Evolutionary conservation across 2,888 invertebrate species (phyloP).

Genomic region (Drosophila lutescens): DNA sequence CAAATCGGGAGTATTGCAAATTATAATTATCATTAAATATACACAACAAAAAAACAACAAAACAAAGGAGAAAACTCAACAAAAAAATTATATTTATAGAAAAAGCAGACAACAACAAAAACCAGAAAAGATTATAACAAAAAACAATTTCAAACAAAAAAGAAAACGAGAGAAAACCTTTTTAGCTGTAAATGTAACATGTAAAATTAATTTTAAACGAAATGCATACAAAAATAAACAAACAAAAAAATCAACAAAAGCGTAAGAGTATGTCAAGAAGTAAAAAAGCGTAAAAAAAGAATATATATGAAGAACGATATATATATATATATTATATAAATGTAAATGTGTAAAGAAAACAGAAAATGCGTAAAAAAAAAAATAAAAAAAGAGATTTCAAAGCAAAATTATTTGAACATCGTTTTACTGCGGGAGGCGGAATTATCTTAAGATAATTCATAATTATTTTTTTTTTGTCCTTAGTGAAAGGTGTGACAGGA

Average conservation of each 20-base stretch:
- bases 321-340: slow-evolving; percentile 54
- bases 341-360: slow-evolving; percentile 73
- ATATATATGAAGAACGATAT: slow-evolving; percentile 56
- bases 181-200: slow-evolving; percentile 77
- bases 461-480: too few species aligned
- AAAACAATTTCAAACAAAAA: slow-evolving; percentile 34
- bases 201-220: slow-evolving; percentile 72
- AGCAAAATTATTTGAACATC: slow-evolving; percentile 11
- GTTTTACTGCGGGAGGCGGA: not conserved
- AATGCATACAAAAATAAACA: slow-evolving; percentile 41
- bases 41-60: slow-evolving; percentile 29
- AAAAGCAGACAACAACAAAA: slow-evolving; percentile 45
- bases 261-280: slow-evolving; percentile 33
- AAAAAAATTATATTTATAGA: slow-evolving; percentile 47
- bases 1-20: slow-evolving; percentile 76
- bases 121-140: slow-evolving; percentile 44
- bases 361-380: slow-evolving; percentile 65
- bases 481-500: too few species aligned
- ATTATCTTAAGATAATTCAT: too few species aligned
- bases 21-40: slow-evolving; percentile 51
- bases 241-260: slow-evolving; percentile 42
- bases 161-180: slow-evolving; percentile 47
- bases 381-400: slow-evolving; percentile 49
- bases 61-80: slow-evolving; percentile 34
- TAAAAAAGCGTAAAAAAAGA: slow-evolving; percentile 45